Base-by-base conservation (phyloP, 2,888 invertebrate species). In the Meghimatium bilineatum region DNA sequence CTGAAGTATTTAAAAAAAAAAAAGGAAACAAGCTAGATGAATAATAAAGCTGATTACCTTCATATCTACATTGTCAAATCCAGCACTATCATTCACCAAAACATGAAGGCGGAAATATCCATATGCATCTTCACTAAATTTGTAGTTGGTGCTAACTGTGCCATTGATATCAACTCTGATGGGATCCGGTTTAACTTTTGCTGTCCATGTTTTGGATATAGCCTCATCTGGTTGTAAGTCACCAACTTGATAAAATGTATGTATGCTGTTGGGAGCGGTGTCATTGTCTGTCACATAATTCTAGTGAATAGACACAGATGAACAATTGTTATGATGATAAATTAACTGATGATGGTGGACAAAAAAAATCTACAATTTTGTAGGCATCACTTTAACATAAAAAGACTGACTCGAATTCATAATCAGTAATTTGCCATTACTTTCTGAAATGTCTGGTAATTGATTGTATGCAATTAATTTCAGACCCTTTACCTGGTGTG, bases 71-170 rank as follows among this genome's bases (percentile, higher is more conserved):
- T 80, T 85, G 71, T 82, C 81, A 52, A 71, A 80, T 5, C 88
- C 88, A 74, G 87, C 87, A 56, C 82, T 78, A 74, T 88, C 87
- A 80, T 85, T 86, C 20, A 75, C 87, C 49, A 85, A n/a, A 52
- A 88, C 79, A 20, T 36, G n/a, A 44, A 87, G 60, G 0, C 66
- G 69, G 34, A 87, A 85, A 17, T 72, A 78, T 3, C 88, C 88
- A 44, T 82, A 84, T 49, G 82, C 63, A 49, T 85, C 80, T 23
- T 83, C 87, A 0, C 85, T 69, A 52, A 88, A 84, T 12, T 77
- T 80, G 29, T 84, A 74, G 29, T 85, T 86, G 1, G 86, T 87
- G 12, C 34, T 52, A 0, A 88, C 63, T 8, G 84, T 84, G 1
- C 88, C 88, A 80, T 87, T 87, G 36, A 49, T 26, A 23, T 85